Percentiles rank a stretch among this genome's conserved stretches.
Evolutionary conservation across 2,888 invertebrate species (phyloP).

Genomic region (Eucriotettix oculatus): DNA sequence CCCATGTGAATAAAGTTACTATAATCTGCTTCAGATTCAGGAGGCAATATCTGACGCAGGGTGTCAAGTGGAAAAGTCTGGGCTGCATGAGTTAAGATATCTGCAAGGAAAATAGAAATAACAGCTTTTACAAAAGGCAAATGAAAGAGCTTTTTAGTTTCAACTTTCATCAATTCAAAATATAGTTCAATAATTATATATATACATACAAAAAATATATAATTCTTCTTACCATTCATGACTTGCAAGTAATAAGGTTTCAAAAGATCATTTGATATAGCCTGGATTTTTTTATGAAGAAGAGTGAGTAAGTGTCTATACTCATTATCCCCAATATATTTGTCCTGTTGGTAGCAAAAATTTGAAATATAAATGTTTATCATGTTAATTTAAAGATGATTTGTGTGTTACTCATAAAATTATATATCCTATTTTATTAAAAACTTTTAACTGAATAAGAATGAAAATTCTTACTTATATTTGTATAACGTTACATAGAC

Average conservation of each 20-base stretch:
- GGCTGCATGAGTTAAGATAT: slow-evolving; percentile 28
- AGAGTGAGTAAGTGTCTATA: slow-evolving; percentile 27
- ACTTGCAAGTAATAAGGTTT: slow-evolving; percentile 12
- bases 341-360: slow-evolving; percentile 20
- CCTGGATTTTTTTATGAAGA: slow-evolving; percentile 24
- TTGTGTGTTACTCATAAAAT: no score
- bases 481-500: no score
- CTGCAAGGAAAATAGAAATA: slow-evolving; percentile 19
- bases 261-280: slow-evolving; percentile 15
- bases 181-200: neutral
- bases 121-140: neutral
- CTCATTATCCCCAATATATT: slow-evolving; percentile 26
- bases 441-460: neutral
- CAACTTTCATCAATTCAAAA: neutral
- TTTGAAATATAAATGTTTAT: no score
- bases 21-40: slow-evolving; percentile 21
- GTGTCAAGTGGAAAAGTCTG: slow-evolving; percentile 28
- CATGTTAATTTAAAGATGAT: no score
- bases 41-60: slow-evolving; percentile 27
- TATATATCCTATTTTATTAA: neutral
- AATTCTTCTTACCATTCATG: slow-evolving; percentile 8
- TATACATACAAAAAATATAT: neutral
- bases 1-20: slow-evolving; percentile 29
- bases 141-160: neutral
- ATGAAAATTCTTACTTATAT: neutral